Base-by-base conservation (phyloP, 2,797 vertebrate species). In the Xenops minutus region DNA sequence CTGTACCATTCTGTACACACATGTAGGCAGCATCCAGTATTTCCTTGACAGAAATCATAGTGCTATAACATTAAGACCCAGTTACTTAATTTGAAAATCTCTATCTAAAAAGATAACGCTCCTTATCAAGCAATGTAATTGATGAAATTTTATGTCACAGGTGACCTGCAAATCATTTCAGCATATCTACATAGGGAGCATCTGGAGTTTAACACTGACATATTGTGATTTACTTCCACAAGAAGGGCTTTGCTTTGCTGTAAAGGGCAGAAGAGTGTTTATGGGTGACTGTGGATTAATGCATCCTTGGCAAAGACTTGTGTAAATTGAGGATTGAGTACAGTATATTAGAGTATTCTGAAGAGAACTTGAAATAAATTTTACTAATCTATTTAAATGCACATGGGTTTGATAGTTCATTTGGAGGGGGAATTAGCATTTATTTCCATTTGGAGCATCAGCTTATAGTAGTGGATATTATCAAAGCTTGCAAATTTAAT, bases 401-500 rank as follows among this genome's bases (percentile, higher is more conserved):
- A 51, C 32, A 1, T 77, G 52, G 22, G 37, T 88, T 64, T 90
- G 76, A 84, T 64, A 20, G 88, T 54, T 96, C 55, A 24, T 93
- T 92, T 92, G 64, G 34, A 63, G 84, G 48, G 14, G 49, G 56
- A 92, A 94, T 93, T 94, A 88, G 64, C 78, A 93, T 94, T 92
- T 94, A 82, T 93, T 96, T 96, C 94, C 81, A 88, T 89, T 91
- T 92, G 71, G 32, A 94, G 23, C 67, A 76, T 91, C 67, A 61
- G 0, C 36, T 91, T 91, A 55, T 58, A 75, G 69, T 81, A 94
- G 76, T 75, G 89, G 96, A 76, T 92, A 48, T 30, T 94, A 95
- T 91, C 80, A 93, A 93, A 94, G 80, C 75, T 76, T 85, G 87
- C 78, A 94, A 74, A 95, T 92, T 94, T 93, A 96, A 94, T 96